These are phyloP conservation scores for Xestia rhomboidea DNA, from an alignment of 2,888 invertebrate species.

Conservation along the genomic window DNA sequence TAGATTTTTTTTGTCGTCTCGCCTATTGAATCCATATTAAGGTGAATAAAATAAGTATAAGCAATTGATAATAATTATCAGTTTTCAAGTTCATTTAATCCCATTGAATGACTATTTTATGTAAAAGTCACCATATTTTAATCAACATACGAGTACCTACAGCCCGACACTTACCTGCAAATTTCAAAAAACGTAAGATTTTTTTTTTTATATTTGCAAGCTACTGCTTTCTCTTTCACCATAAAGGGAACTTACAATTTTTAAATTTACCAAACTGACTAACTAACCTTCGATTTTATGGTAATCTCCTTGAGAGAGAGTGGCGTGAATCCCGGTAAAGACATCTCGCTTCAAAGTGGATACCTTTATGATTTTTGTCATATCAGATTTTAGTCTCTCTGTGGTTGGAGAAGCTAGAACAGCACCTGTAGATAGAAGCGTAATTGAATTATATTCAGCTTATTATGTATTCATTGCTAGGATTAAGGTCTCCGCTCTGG, in stretches of 20 bases:
- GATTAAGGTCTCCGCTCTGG: neutral
- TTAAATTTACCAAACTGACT: neutral
- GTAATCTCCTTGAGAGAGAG: constrained; percentile 50
- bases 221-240: too few species aligned
- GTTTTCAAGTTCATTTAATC: too few species aligned
- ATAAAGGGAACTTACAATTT: neutral
- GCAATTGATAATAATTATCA: neutral
- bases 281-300: constrained; percentile 45
- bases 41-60: neutral
- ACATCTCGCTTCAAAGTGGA: constrained; percentile 23
- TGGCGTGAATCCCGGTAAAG: constrained; percentile 59
- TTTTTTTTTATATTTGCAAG: too few species aligned
- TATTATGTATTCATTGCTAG: neutral
- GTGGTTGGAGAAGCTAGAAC: constrained; percentile 54
- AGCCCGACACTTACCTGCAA: too few species aligned
- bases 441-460: neutral
- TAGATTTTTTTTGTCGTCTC: too few species aligned
- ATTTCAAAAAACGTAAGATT: too few species aligned
- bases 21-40: neutral
- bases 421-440: constrained; percentile 22
- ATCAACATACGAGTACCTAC: too few species aligned
- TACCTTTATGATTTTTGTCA: constrained; percentile 20
- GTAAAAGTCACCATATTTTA: too few species aligned
- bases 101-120: too few species aligned
- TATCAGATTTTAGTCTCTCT: constrained; percentile 21